These are phyloP conservation scores for Lochmaea capreae DNA, from an alignment of 2,888 invertebrate species.

Conservation along the genomic window DNA sequence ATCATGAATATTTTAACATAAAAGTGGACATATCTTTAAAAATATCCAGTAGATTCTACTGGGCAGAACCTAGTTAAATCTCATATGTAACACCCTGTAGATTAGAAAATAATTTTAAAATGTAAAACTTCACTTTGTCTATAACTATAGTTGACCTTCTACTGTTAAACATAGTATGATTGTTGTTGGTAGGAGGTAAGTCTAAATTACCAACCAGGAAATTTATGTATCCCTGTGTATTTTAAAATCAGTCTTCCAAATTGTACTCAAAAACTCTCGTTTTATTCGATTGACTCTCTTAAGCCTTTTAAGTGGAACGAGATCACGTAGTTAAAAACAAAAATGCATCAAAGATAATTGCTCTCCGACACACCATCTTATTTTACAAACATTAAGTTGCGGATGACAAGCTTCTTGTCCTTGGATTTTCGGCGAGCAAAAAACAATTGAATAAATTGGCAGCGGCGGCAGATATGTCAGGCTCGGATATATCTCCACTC, in stretches of 20 bases:
- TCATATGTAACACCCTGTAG: too few relatives aligned
- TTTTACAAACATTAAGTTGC: conserved; percentile 3
- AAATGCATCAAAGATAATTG: conserved; percentile 7
- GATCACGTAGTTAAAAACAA: background rate
- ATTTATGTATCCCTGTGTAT: background rate
- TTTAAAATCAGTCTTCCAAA: background rate
- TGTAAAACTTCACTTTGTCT: too few relatives aligned
- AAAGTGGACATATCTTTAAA: too few relatives aligned
- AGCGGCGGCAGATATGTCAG: conserved; percentile 10
- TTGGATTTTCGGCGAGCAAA: conserved; percentile 18
- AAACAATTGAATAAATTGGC: conserved; percentile 28
- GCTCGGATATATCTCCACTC: conserved; percentile 1
- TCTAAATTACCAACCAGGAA: too few relatives aligned
- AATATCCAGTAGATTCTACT: too few relatives aligned
- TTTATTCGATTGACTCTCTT: background rate
- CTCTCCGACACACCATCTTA: conserved; percentile 2
- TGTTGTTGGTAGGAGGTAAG: too few relatives aligned
- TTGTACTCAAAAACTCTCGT: background rate
- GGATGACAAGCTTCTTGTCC: conserved; percentile 23
- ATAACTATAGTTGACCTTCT: too few relatives aligned
- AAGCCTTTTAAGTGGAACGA: background rate
- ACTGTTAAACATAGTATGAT: too few relatives aligned
- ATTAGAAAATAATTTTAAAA: too few relatives aligned
- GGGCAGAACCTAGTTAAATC: too few relatives aligned
- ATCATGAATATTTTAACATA: too few relatives aligned